Evolutionary conservation across 1,140 invertebrate species (phyloP).

Genomic region (silkworm (Bombyx mori)): ASM3026992v2 NC_085127.1:6269501-6270000

Average conservation of each 20-base stretch:
- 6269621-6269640: constrained; percentile 22
- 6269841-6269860: too few species aligned
- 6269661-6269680: constrained; percentile 2
- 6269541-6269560: constrained; percentile 41
- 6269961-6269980: constrained; percentile 38
- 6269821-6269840: too few species aligned
- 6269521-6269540: constrained; percentile 19
- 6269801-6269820: too few species aligned
- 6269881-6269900: too few species aligned
- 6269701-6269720: not conserved
- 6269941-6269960: constrained; percentile 66
- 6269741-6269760: too few species aligned
- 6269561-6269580: constrained; percentile 49
- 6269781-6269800: too few species aligned
- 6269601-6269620: constrained; percentile 36
- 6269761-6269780: too few species aligned
- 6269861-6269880: constrained; percentile 3
- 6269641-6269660: not conserved
- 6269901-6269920: constrained; percentile 6
- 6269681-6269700: constrained; percentile 1
- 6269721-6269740: too few species aligned
- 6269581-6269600: constrained; percentile 39
- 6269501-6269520: constrained; percentile 18
- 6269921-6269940: constrained; percentile 32
- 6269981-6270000: constrained; percentile 41